Evolutionary conservation across 2,888 invertebrate species (phyloP), one percentile per base, ranked within the genome.

Genomic region (Uropetala carovei): DNA sequence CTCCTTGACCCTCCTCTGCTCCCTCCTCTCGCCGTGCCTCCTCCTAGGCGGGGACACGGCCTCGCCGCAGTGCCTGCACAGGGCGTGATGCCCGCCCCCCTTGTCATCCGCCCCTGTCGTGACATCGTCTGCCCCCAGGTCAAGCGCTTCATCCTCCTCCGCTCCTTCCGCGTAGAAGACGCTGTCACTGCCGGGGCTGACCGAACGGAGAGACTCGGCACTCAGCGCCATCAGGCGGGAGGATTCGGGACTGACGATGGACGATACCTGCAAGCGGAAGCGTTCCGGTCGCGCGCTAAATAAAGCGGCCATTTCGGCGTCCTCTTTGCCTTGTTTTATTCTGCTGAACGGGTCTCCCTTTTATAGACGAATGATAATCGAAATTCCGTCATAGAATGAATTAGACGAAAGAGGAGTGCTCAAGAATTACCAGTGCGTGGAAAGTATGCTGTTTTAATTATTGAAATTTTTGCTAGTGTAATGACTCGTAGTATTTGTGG

Each of bases 111-210:
- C 59, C 5, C 59, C 83, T 0, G 58, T 59, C 68, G 68, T n/a
- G 68, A 9, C 68, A 16, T 86, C 86, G 14, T 86, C 86, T 30
- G 86, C 60, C 60, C 86, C 86, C 30, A 86, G 60, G 56, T 92
- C 92, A 16, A 81, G 58, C 57, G 82, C 82, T 56, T 68, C 75
- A 16, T 86, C 86, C 43, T 89, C 89, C 0, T 89, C 89, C 82
- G 93, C 93, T 93, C 96, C 97, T 95, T 98, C 98, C 94, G 98
- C 98, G 95, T 98, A 98, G 95, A 98, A 98, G 57, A 98, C 98
- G 92, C 98, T 98, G 95, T 98, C 98, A 93, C 98, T 98, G 56
- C 98, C 98, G 7, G 98, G 98, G 94, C 98, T 98, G 81, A 98
- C 98, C n/a, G 98, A 98, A 89, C 98, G 96, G 92, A 98, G 95